Conservation (phyloP, 2,113 vertebrate genomes). For the Narcine bancroftii region DNA sequence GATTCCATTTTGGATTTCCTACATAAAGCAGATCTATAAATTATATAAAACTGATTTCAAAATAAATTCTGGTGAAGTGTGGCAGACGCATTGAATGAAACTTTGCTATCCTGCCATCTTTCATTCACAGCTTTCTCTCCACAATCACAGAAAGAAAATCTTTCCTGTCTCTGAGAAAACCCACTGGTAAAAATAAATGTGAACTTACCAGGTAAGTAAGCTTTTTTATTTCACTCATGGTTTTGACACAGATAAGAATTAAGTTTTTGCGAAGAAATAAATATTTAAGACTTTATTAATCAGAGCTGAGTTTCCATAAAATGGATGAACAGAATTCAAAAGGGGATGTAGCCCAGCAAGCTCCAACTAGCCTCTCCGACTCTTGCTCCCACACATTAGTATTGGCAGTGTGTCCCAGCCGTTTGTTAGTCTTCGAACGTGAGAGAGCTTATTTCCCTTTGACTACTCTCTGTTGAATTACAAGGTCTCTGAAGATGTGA, state of each 20-base stretch:
- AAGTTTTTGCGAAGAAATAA: neutral
- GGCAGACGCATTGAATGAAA: neutral
- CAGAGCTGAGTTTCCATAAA: neutral
- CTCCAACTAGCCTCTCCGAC: neutral
- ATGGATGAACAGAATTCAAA: slow-evolving; percentile 17
- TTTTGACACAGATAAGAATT: neutral
- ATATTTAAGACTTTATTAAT: neutral
- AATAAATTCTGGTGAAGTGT: neutral
- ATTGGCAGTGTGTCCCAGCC: slow-evolving; percentile 20
- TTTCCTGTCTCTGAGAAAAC: neutral
- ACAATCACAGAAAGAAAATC: neutral
- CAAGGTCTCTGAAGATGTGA: slow-evolving; percentile 22
- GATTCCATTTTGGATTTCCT: neutral
- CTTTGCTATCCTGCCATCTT: neutral
- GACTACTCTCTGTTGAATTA: slow-evolving; percentile 29
- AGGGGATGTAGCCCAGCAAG: neutral
- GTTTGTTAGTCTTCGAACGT: slow-evolving; percentile 24
- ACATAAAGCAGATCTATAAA: neutral
- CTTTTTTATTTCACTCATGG: neutral
- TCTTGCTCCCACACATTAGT: slow-evolving; percentile 30
- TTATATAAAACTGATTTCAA: neutral
- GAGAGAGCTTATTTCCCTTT: slow-evolving; percentile 32
- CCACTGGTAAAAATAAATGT: neutral
- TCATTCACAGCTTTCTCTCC: neutral
- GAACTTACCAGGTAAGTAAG: too few relatives aligned